Evolutionary conservation across 2,113 vertebrate species (phyloP).

Genomic region (Percopsis transmontana): DNA sequence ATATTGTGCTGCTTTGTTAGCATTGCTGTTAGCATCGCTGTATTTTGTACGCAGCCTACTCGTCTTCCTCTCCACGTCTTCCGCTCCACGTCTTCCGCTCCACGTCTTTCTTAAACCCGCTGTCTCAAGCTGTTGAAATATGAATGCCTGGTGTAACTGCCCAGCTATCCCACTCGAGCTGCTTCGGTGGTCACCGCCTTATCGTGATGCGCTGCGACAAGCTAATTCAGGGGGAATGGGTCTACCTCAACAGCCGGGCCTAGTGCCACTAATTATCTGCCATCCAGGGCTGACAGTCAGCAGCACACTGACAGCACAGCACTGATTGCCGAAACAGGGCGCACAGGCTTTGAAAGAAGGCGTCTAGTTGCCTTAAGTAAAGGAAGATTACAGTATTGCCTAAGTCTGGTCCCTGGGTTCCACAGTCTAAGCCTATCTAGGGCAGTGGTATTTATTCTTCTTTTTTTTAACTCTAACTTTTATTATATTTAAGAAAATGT

Average conservation of each 20-base stretch:
- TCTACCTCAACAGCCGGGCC: slow-evolving; percentile 44
- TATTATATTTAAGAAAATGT: too few species aligned
- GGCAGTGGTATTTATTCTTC: too few species aligned
- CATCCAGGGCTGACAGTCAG: slow-evolving; percentile 35
- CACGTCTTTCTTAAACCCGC: slow-evolving; percentile 37
- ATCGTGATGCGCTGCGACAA: slow-evolving; percentile 45
- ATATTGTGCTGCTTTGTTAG: not conserved
- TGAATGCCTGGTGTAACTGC: slow-evolving; percentile 49
- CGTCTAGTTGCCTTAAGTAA: slow-evolving; percentile 4
- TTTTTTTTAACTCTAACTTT: too few species aligned
- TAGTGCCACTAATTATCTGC: slow-evolving; percentile 53
- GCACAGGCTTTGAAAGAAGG: slow-evolving; percentile 15
- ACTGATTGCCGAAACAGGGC: slow-evolving; percentile 22
- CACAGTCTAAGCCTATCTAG: too few species aligned
- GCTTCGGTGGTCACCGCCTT: slow-evolving; percentile 37
- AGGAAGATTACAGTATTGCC: not conserved
- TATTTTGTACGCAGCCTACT: slow-evolving; percentile 2
- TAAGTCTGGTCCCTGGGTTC: not conserved
- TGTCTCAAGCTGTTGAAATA: slow-evolving; percentile 51
- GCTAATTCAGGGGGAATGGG: slow-evolving; percentile 53
- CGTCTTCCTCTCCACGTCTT: slow-evolving; percentile 10
- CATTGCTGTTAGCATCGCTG: slow-evolving; percentile 30
- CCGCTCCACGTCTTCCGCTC: slow-evolving; percentile 12
- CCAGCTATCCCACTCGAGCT: slow-evolving; percentile 32
- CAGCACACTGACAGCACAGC: slow-evolving; percentile 36